Evolutionary conservation across 2,888 invertebrate species (phyloP).

Genomic region (Metalampra italica): DNA sequence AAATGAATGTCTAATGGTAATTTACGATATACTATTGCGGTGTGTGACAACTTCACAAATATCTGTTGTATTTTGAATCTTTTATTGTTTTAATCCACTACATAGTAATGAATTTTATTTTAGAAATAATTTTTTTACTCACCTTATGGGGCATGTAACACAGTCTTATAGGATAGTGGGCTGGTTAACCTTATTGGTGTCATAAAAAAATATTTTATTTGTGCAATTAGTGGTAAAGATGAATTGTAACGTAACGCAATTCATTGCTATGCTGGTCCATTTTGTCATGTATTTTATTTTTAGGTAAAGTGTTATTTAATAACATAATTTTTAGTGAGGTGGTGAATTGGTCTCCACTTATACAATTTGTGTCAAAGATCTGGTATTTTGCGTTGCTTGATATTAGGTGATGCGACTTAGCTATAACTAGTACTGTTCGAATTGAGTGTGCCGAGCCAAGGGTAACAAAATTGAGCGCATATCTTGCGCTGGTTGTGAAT

Average conservation of each 20-base stretch:
- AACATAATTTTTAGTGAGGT: constrained; percentile 25
- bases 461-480: constrained; percentile 53
- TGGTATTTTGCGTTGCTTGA: constrained; percentile 5
- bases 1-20: not conserved
- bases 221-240: not conserved
- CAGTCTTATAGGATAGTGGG: no score
- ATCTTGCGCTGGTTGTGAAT: constrained; percentile 57
- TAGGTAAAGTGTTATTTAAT: constrained; percentile 26
- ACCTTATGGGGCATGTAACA: no score
- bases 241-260: not conserved
- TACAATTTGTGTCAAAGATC: constrained; percentile 29
- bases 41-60: not conserved
- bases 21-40: not conserved
- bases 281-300: constrained; percentile 22
- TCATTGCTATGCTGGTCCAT: constrained; percentile 14
- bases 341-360: constrained; percentile 25
- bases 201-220: not conserved
- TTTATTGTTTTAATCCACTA: not conserved
- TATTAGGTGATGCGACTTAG: constrained; percentile 5
- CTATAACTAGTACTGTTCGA: constrained; percentile 25
- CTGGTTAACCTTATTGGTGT: not conserved
- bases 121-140: not conserved
- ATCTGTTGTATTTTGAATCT: not conserved
- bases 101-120: no score
- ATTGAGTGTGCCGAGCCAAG: constrained; percentile 50